Conservation (phyloP, 2,888 invertebrate genomes). For the Rhagium mordax region DNA sequence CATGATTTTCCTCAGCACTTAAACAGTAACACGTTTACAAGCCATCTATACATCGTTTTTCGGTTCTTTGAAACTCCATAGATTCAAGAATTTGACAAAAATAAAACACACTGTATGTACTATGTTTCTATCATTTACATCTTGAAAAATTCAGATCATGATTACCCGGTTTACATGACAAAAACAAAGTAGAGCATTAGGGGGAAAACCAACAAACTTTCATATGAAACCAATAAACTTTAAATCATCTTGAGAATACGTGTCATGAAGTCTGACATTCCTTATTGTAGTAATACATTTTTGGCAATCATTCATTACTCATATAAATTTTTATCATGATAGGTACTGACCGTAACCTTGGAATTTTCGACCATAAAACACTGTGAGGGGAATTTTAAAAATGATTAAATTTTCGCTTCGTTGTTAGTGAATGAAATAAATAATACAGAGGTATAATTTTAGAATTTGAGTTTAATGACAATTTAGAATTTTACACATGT, state of each 20-base stretch:
- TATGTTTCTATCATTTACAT: too few species aligned
- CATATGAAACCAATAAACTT: slow-evolving; percentile 12
- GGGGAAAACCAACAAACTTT: slow-evolving; percentile 16
- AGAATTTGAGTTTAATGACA: too few species aligned
- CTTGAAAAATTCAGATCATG: too few species aligned
- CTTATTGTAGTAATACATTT: slow-evolving; percentile 20
- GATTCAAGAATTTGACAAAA: too few species aligned
- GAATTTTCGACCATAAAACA: slow-evolving; percentile 22
- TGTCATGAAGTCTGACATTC: slow-evolving; percentile 11
- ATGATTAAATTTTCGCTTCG: slow-evolving; percentile 3
- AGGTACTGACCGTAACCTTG: slow-evolving; percentile 20
- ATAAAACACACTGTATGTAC: too few species aligned
- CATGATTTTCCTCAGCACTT: too few species aligned
- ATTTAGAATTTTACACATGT: too few species aligned
- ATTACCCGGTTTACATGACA: background rate
- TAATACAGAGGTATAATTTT: background rate
- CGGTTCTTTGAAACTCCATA: too few species aligned
- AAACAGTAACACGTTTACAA: too few species aligned
- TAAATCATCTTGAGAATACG: slow-evolving; percentile 7
- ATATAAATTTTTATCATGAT: slow-evolving; percentile 28
- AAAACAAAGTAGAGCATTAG: background rate
- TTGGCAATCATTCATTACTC: slow-evolving; percentile 27
- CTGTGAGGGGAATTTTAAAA: slow-evolving; percentile 19
- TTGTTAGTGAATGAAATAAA: background rate
- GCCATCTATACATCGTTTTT: too few species aligned